Evolutionary conservation across 2,888 invertebrate genomes (phyloP), one percentile per base, ranked within the genome.

Genomic region (Eupithecia vulgata): DNA sequence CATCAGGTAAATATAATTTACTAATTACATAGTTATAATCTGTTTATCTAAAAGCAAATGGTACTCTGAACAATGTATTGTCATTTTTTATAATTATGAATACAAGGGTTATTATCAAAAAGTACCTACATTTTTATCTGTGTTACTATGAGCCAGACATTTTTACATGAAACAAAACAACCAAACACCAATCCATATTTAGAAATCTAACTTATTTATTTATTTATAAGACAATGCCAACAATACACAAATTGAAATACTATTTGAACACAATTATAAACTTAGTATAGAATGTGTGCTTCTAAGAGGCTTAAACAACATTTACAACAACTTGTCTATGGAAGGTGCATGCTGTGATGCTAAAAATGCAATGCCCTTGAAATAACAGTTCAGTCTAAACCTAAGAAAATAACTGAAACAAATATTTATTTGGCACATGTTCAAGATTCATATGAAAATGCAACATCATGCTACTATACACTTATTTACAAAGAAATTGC

Each of bases 1-100:
- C 98, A 98, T 94, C 96, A 96, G 92, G 95, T 94, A 87, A 73
- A 61, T 67, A 74, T 48, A 68, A 57, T 62, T 68, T 59, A 13
- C 13, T 34, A 7, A 8, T 17, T 61, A 34, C 17, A 61, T 0
- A 17, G 15, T 34, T 59, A 59, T 30, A 34, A 61, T 34, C 17
- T 34, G 57, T 34, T 59, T 61, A 61, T 61, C 61, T 61, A 17
- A 17, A 34, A 61, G 61, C 61, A 61, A 34, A 61, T 52, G 10
- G n/a, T 25, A 65, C 65, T 57, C 40, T 25, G 48, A 37, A 37
- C 40, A 37, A 65, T 65, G 21, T 21, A 35, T n/a, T 65, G 40
- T 40, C n/a, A 64, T 64, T 12, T 37, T 17, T 1, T 64, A n/a
- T 64, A 37, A 64, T 37, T n/a, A 42, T 65, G 40, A 13, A 21